Percentiles rank a stretch among this genome's conserved stretches.
phyloP scores from a whole-genome alignment of 2,888 invertebrate species.

The Orthosia cruda region DNA sequence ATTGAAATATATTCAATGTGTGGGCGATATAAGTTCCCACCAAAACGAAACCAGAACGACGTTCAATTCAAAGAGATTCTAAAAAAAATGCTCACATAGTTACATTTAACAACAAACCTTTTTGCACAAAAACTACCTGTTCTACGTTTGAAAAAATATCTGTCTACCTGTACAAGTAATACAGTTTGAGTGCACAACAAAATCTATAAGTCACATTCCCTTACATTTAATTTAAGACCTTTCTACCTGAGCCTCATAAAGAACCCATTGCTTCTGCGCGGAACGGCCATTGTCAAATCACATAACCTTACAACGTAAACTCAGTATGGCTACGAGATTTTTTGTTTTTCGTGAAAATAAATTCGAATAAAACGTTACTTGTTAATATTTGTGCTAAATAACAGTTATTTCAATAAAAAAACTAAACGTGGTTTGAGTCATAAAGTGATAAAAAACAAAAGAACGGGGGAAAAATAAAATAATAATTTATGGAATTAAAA shows the following conservation, averaged over 20 bases:
- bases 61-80: constrained; percentile 15
- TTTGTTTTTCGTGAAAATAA: constrained; percentile 62
- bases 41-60: constrained; percentile 42
- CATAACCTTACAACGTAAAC: constrained; percentile 84
- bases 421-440: constrained; percentile 43
- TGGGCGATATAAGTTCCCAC: constrained; percentile 60
- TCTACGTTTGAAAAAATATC: constrained; percentile 26
- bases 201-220: constrained; percentile 74
- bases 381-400: constrained; percentile 5
- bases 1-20: constrained; percentile 29
- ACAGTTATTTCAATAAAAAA: constrained; percentile 17
- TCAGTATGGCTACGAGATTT: constrained; percentile 75
- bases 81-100: constrained; percentile 14
- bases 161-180: constrained; percentile 36
- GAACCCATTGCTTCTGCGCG: constrained; percentile 85
- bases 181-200: constrained; percentile 54
- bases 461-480: constrained; percentile 45
- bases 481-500: constrained; percentile 40
- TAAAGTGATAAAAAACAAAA: constrained; percentile 46
- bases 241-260: constrained; percentile 73
- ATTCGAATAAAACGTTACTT: constrained; percentile 37
- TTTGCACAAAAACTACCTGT: constrained; percentile 63
- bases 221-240: constrained; percentile 71
- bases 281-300: constrained; percentile 82
- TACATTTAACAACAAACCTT: constrained; percentile 28